These are phyloP conservation scores for Lysiphlebus fabarum DNA, from an alignment of 1,140 invertebrate genomes.

Conservation along the genomic window DNA sequence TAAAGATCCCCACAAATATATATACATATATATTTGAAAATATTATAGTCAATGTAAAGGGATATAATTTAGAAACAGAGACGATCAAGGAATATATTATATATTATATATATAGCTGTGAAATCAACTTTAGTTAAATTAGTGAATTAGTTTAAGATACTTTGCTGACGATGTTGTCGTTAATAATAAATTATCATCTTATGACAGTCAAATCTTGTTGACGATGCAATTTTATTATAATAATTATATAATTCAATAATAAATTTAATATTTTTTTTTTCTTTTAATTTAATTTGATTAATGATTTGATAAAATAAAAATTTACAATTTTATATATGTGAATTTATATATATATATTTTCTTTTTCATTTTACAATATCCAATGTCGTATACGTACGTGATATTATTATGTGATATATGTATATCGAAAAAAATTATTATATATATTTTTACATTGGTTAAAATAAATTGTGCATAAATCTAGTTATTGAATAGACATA, in stretches of 20 bases:
- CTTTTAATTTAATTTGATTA: background rate
- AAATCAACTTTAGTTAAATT: background rate
- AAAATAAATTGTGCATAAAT: no score
- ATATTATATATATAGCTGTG: no score
- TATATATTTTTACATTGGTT: no score
- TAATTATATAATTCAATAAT: slow-evolving; percentile 2
- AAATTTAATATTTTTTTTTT: background rate
- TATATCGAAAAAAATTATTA: no score
- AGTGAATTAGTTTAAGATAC: slow-evolving; percentile 13
- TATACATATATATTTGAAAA: no score
- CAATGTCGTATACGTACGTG: no score
- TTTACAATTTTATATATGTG: no score
- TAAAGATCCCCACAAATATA: slow-evolving; percentile 22
- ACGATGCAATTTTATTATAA: slow-evolving; percentile 11
- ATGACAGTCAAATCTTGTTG: background rate
- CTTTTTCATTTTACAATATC: no score
- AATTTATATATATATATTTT: no score
- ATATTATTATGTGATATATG: no score
- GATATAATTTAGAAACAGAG: background rate
- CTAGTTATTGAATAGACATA: no score
- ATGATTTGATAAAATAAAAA: background rate
- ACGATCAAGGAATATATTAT: background rate
- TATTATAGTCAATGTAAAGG: no score
- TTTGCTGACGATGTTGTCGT: slow-evolving; percentile 8
- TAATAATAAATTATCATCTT: slow-evolving; percentile 12